Percentiles rank a stretch among this genome's conserved stretches.
Evolutionary conservation across 2,888 invertebrate species (phyloP).

Genomic region (Latrodectus elegans): DNA sequence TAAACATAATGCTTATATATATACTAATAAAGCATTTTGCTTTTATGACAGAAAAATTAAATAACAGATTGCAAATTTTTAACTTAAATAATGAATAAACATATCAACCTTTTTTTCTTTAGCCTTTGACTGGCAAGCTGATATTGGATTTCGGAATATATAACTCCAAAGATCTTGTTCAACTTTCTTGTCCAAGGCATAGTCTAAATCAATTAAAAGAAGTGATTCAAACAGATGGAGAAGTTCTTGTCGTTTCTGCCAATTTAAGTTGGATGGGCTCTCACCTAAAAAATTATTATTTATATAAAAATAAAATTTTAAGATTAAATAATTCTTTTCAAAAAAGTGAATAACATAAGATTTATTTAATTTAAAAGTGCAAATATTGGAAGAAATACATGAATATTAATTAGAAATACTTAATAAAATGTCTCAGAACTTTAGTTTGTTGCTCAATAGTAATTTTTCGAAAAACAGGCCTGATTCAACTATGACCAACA

Average conservation of each 20-base stretch:
- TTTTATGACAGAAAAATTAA: neutral
- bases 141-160: conserved; percentile 91
- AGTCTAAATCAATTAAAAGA: conserved; percentile 86
- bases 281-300: conserved; percentile 30
- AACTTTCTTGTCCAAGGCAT: conserved; percentile 90
- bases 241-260: conserved; percentile 76
- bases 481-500: too few relatives aligned
- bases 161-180: conserved; percentile 93
- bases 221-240: conserved; percentile 81
- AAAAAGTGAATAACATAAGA: neutral
- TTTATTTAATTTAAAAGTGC: neutral
- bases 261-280: conserved; percentile 44
- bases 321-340: neutral
- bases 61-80: neutral
- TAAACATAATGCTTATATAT: neutral
- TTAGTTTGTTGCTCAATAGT: too few relatives aligned
- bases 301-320: too few relatives aligned
- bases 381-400: neutral
- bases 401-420: too few relatives aligned
- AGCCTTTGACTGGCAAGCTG: conserved; percentile 83
- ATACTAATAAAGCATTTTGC: neutral
- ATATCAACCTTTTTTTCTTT: conserved; percentile 84
- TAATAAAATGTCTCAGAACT: too few relatives aligned
- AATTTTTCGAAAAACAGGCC: too few relatives aligned
- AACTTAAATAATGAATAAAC: neutral